phyloP scores from a whole-genome alignment of 2,113 vertebrate genomes.

The Petaurus breviceps region DNA sequence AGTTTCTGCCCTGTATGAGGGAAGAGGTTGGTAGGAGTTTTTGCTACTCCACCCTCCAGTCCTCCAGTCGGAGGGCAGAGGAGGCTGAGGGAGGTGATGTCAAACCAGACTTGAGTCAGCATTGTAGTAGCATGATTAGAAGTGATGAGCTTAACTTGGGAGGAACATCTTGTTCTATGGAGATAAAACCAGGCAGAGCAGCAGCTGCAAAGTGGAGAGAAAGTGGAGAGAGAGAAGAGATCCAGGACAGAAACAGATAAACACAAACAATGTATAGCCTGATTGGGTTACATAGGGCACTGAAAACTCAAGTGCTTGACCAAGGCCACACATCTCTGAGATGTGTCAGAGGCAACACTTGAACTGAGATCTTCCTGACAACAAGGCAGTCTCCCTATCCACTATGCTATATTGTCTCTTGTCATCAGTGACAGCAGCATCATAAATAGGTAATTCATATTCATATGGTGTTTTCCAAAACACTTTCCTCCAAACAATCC shows the following conservation, averaged over 20 bases:
- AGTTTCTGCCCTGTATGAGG: not conserved
- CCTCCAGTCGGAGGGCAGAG: not conserved
- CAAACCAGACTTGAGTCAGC: not conserved
- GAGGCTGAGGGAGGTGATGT: not conserved
- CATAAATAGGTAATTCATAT: not conserved
- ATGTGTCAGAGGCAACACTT: not conserved
- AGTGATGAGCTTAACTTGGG: not conserved
- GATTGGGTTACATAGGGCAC: not conserved
- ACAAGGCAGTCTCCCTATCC: not conserved
- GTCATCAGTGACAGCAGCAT: no score
- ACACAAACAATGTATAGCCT: not conserved
- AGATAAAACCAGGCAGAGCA: not conserved
- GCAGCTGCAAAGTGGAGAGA: not conserved
- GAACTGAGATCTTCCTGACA: not conserved
- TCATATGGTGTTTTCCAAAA: not conserved
- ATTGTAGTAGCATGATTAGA: not conserved
- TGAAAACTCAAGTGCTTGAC: not conserved
- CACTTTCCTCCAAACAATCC: not conserved
- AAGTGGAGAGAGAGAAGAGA: not conserved
- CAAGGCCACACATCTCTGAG: not conserved
- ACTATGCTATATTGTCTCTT: not conserved
- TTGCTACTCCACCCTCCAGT: not conserved
- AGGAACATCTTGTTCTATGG: not conserved
- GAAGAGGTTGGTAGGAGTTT: not conserved
- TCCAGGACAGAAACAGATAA: not conserved